Percentiles rank a stretch among this genome's conserved stretches.
These are phyloP conservation scores for Rhynchomys soricoides DNA, from an alignment of 2,113 vertebrate genomes.

Conservation along the genomic window DNA sequence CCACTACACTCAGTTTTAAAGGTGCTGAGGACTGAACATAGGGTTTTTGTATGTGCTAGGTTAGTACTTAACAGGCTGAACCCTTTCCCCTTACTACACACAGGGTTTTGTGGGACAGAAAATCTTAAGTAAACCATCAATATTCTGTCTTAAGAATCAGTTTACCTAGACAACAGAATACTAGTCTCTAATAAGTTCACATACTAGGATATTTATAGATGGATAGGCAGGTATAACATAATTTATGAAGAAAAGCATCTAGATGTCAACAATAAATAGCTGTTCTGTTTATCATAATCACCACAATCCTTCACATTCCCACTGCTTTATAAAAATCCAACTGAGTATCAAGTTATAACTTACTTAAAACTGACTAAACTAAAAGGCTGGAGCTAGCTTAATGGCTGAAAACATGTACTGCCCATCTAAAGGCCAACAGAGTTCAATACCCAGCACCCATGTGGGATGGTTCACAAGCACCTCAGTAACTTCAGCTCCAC, in stretches of 20 bases:
- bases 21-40: not conserved
- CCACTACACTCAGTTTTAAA: not conserved
- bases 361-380: not conserved
- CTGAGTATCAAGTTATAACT: not conserved
- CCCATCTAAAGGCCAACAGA: not conserved
- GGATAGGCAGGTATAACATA: not conserved
- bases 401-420: not conserved
- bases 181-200: not conserved
- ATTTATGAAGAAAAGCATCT: not conserved
- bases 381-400: not conserved
- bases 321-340: conserved; percentile 31
- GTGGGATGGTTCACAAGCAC: not conserved
- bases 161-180: not conserved
- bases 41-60: not conserved
- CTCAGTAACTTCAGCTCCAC: too few species aligned
- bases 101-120: not conserved
- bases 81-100: not conserved
- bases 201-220: conserved; percentile 18
- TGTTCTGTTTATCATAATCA: not conserved
- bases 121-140: not conserved
- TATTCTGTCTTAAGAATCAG: not conserved
- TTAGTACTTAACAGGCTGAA: not conserved
- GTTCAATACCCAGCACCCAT: not conserved
- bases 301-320: not conserved
- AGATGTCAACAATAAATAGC: not conserved